phyloP scores from a whole-genome alignment of 2,888 invertebrate species.

The Hydropsyche betteni region DNA sequence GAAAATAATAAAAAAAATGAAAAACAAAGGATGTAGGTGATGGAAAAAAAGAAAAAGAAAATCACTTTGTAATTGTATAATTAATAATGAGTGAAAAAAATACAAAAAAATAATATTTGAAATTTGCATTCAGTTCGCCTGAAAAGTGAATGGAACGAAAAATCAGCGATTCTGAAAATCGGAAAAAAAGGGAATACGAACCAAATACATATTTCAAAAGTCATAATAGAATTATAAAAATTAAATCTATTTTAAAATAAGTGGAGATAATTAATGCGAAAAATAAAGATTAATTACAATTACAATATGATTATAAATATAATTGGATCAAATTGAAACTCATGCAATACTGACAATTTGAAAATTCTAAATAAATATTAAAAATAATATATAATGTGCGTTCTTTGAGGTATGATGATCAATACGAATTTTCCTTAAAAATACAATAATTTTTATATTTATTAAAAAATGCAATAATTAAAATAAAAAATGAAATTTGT shows the following conservation, averaged over 20 bases:
- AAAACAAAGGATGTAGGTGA: slow-evolving; percentile 43
- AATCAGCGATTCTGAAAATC: not conserved
- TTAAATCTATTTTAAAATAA: slow-evolving; percentile 20
- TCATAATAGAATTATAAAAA: slow-evolving; percentile 2
- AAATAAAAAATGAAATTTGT: no score
- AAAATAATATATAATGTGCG: no score
- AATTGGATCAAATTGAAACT: slow-evolving; percentile 29
- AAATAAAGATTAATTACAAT: slow-evolving; percentile 35
- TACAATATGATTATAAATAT: slow-evolving; percentile 23
- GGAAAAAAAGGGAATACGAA: slow-evolving; percentile 1
- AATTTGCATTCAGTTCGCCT: slow-evolving; percentile 29
- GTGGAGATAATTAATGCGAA: slow-evolving; percentile 1
- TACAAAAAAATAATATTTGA: slow-evolving; percentile 41
- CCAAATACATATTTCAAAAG: slow-evolving; percentile 33
- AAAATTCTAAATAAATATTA: no score
- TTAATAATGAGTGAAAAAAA: slow-evolving; percentile 47
- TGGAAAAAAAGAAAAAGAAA: slow-evolving; percentile 47
- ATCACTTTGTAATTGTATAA: slow-evolving; percentile 47
- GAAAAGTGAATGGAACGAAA: not conserved
- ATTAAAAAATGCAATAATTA: no score
- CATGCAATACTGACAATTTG: not conserved
- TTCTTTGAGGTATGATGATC: no score
- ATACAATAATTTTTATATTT: no score
- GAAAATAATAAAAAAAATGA: not conserved
- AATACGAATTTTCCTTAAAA: no score